These are phyloP conservation scores for Ooceraea biroi DNA, from an alignment of 1,140 invertebrate genomes.

Conservation along the genomic window DNA sequence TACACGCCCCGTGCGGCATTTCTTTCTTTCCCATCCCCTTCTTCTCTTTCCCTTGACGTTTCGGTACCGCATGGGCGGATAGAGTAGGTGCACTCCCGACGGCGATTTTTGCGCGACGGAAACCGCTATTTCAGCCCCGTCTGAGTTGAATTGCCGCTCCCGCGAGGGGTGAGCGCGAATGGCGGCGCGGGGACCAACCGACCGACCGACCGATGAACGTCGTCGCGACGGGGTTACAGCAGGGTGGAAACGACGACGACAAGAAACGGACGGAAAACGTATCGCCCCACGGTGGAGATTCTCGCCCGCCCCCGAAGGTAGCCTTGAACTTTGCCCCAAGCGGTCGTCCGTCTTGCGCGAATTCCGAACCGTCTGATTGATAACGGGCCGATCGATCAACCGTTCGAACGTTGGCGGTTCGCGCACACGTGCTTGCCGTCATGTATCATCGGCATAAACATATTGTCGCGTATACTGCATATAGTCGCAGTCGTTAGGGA, in stretches of 20 bases:
- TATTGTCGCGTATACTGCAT: constrained; percentile 20
- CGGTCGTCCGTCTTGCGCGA: background rate
- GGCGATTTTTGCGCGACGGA: constrained; percentile 65
- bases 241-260: constrained; percentile 8
- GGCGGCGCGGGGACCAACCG: constrained; percentile 21
- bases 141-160: constrained; percentile 63
- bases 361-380: constrained; percentile 20
- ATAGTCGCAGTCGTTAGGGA: constrained; percentile 30
- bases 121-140: constrained; percentile 61
- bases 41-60: constrained; percentile 23
- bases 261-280: constrained; percentile 55
- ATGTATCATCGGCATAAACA: constrained; percentile 54
- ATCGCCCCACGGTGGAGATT: constrained; percentile 48
- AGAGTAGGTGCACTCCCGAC: constrained; percentile 49
- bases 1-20: too few species aligned
- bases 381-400: constrained; percentile 43
- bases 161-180: constrained; percentile 51
- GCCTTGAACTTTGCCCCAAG: constrained; percentile 61
- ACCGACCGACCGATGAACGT: background rate
- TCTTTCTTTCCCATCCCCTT: constrained; percentile 20
- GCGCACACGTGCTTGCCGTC: background rate
- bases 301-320: background rate
- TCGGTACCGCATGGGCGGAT: constrained; percentile 19
- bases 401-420: background rate
- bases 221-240: constrained; percentile 16